A percentile compares a stretch with the other conserved stretches of the same genome.
These are phyloP conservation scores for Diplazon laetatorius DNA, from an alignment of 2,888 invertebrate genomes.

Conservation along the genomic window DNA sequence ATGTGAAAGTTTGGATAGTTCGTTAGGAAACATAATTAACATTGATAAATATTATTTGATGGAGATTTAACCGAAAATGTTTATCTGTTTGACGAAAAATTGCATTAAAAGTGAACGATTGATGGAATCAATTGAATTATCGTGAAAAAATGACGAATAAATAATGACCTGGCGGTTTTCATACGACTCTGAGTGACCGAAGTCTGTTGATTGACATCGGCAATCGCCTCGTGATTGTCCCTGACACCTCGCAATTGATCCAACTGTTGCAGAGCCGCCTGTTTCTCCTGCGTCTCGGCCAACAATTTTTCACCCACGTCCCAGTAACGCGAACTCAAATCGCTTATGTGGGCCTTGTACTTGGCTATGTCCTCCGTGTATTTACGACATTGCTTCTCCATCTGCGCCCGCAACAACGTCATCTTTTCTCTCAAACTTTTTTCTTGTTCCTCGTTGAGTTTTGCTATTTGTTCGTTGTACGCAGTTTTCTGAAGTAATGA, in stretches of 20 bases:
- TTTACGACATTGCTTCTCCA: slow-evolving; percentile 78
- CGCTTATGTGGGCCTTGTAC: slow-evolving; percentile 84
- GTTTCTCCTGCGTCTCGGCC: slow-evolving; percentile 85
- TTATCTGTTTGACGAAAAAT: no score
- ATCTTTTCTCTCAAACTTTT: slow-evolving; percentile 83
- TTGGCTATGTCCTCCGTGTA: slow-evolving; percentile 81
- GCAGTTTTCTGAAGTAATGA: slow-evolving; percentile 78
- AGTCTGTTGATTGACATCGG: slow-evolving; percentile 39
- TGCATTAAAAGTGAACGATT: no score
- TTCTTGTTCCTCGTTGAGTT: slow-evolving; percentile 84
- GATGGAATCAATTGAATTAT: no score
- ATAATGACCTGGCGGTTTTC: slow-evolving; percentile 71
- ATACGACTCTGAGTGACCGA: slow-evolving; percentile 61
- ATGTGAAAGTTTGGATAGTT: no score
- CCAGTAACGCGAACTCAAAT: slow-evolving; percentile 85
- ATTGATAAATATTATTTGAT: no score
- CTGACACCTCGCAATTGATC: slow-evolving; percentile 68
- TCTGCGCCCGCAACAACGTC: slow-evolving; percentile 77
- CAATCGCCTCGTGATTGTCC: slow-evolving; percentile 40
- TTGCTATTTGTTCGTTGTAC: slow-evolving; percentile 86
- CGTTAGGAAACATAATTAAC: no score
- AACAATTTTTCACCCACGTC: slow-evolving; percentile 86
- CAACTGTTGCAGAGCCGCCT: slow-evolving; percentile 82
- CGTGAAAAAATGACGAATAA: no score
- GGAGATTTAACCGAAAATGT: no score